These are phyloP conservation scores for Bos indicus DNA, from an alignment of 2,113 vertebrate species.

Conservation along the genomic window DNA sequence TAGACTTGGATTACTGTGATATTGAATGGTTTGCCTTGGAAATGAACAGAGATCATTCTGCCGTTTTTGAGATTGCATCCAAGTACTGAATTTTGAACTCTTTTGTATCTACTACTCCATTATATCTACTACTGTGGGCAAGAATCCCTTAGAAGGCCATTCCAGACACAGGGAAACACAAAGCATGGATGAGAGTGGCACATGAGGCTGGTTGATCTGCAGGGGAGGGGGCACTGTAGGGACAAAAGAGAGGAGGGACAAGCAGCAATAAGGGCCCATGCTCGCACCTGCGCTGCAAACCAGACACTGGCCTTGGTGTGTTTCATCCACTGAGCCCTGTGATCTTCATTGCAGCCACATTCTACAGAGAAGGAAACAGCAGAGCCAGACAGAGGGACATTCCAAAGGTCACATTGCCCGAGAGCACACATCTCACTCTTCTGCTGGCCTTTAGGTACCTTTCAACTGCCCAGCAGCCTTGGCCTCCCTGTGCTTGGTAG, in stretches of 20 bases:
- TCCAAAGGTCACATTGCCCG: background rate
- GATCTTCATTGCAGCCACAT: no score
- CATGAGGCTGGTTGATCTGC: background rate
- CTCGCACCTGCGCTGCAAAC: accelerated
- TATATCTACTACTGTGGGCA: background rate
- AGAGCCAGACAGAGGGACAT: accelerated
- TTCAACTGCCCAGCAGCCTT: background rate
- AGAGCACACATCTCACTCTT: background rate
- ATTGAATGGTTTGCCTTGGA: background rate
- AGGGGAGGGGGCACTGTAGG: accelerated
- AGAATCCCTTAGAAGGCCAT: background rate
- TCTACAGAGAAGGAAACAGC: background rate
- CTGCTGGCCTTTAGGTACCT: background rate
- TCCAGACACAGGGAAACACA: background rate
- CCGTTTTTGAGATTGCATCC: accelerated
- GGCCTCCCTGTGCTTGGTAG: background rate
- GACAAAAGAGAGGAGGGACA: no score
- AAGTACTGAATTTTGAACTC: background rate
- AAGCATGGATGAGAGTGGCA: background rate
- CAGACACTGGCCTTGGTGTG: accelerated
- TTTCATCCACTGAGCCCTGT: background rate
- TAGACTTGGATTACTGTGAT: background rate
- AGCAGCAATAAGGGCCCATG: accelerated
- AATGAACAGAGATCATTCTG: background rate
- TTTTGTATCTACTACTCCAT: background rate